phyloP scores from a whole-genome alignment of 1,140 invertebrate genomes.

The Drosophila sproati region DNA sequence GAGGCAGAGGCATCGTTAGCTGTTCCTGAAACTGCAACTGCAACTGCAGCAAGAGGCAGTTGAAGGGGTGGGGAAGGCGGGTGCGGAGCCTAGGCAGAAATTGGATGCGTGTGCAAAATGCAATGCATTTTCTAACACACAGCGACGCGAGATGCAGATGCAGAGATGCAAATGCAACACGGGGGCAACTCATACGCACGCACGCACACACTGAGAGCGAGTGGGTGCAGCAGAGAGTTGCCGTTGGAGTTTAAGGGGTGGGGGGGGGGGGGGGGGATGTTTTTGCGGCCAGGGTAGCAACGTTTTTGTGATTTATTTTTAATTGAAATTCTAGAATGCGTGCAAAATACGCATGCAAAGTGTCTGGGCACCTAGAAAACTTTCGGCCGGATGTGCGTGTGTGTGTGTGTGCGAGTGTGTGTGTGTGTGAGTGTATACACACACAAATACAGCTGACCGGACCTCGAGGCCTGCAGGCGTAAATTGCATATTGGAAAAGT shows the following conservation, averaged over 20 bases:
- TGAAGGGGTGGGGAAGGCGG: neutral
- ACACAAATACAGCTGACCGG: slow-evolving; percentile 34
- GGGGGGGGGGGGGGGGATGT: slow-evolving; percentile 19
- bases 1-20: neutral
- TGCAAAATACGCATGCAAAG: slow-evolving; percentile 84
- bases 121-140: slow-evolving; percentile 78
- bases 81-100: slow-evolving; percentile 51
- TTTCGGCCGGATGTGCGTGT: slow-evolving; percentile 49
- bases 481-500: slow-evolving; percentile 70
- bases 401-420: slow-evolving; percentile 8
- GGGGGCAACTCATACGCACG: slow-evolving; percentile 26
- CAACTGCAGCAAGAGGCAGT: neutral
- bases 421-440: slow-evolving; percentile 6
- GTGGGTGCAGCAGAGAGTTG: neutral
- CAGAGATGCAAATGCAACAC: slow-evolving; percentile 59
- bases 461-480: slow-evolving; percentile 71
- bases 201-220: slow-evolving; percentile 26
- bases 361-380: slow-evolving; percentile 79
- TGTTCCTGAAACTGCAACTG: neutral
- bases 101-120: slow-evolving; percentile 82
- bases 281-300: slow-evolving; percentile 47
- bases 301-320: slow-evolving; percentile 85
- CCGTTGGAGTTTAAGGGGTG: slow-evolving; percentile 5
- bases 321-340: slow-evolving; percentile 85
- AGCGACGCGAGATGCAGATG: slow-evolving; percentile 78